Evolutionary conservation across 1,140 invertebrate species (phyloP), one percentile per base, ranked within the genome.

Genomic region (Drosophila ambigua): DNA sequence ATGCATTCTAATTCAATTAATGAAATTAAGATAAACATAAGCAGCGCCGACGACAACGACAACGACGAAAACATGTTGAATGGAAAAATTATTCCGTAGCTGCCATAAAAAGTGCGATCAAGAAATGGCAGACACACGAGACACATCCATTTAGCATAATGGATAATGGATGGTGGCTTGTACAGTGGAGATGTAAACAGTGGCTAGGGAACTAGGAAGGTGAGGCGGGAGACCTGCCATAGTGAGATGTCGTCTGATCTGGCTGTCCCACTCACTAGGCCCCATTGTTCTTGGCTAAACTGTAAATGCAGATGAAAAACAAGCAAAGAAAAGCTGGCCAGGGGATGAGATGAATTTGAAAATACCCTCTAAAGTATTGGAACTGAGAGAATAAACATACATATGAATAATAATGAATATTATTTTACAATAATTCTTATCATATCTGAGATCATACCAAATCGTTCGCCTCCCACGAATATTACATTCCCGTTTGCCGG

Each of bases 1-100:
- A 65, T 54, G 83, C 84, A 85, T 87, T 85, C 83, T 78, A 82
- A 85, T 78, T 87, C 72, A 82, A 84, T 67, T 75, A 50, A 82
- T 67, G 50, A 83, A 82, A 75, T 61, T 75, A 72, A 55, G 78
- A 82, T 87, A 81, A 78, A 72, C 68, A 87, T 55, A 74, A 64
- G 77, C 39, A 48, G 44, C 20, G 45, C 35, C 31, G 2, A 35
- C 31, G 2, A 9, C 35, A 11, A 39, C 35, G 3, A 8, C 2
- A 31, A 31, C 7, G 5, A 31, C 8, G 35, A 65, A 62, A 62
- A 60, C 62, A 72, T 67, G 82, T 73, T 82, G 76, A 83, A 88
- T 83, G 75, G 66, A 76, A 68, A 74, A 49, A 74, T 73, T 82
- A 87, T 79, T 72, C 80, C 63, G 80, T 35, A 69, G 71, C 45